Conservation (phyloP, 2,888 invertebrate species). For the Dryobotodes eremita region DNA sequence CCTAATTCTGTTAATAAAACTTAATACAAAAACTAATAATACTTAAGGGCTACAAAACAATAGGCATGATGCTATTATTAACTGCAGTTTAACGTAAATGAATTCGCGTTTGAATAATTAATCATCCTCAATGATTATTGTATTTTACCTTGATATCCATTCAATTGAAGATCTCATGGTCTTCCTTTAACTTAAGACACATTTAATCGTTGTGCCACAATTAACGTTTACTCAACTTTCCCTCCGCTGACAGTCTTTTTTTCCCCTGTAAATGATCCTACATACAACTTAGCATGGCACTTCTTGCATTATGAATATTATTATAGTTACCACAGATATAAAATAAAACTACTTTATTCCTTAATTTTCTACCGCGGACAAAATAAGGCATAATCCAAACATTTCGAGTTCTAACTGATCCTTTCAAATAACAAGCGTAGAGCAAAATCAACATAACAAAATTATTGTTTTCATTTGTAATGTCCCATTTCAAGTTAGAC, state of each 20-base stretch:
- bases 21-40: not conserved
- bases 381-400: not conserved
- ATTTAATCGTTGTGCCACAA: conserved; percentile 21
- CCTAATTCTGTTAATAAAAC: not conserved
- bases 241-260: not conserved
- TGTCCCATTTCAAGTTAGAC: conserved; percentile 26
- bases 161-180: conserved; percentile 42
- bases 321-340: not conserved
- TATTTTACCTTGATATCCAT: conserved; percentile 46
- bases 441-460: not conserved
- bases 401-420: not conserved
- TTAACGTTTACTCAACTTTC: conserved; percentile 1
- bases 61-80: conserved; percentile 18
- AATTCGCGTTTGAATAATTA: conserved; percentile 11
- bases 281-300: not conserved
- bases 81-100: conserved; percentile 26
- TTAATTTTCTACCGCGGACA: not conserved
- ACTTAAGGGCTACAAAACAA: conserved; percentile 38
- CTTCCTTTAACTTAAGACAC: conserved; percentile 25
- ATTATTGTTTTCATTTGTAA: conserved; percentile 29
- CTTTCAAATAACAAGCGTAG: not conserved
- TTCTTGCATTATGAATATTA: not conserved
- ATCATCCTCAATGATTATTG: conserved; percentile 28
- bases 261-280: not conserved
- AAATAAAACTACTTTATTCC: not conserved